These are phyloP conservation scores for Oreohelix idahoensis DNA, from an alignment of 1,140 invertebrate species.

Conservation along the genomic window DNA sequence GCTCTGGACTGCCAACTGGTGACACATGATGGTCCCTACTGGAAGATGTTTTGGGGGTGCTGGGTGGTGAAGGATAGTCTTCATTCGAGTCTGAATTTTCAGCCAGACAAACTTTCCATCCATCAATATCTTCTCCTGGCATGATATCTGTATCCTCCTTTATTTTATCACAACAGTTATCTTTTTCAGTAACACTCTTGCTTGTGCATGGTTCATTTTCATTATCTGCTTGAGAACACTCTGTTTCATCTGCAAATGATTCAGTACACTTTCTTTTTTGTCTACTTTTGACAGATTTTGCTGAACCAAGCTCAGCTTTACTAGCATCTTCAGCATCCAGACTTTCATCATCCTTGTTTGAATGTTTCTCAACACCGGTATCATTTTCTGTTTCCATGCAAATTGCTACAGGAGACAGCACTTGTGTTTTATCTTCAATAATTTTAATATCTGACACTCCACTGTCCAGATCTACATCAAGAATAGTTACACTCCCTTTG, in stretches of 20 bases:
- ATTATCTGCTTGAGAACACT: not conserved
- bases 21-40: not conserved
- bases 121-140: conserved; percentile 9
- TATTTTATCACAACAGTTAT: not conserved
- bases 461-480: not conserved
- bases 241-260: not conserved
- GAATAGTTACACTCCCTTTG: not conserved
- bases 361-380: not conserved
- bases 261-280: not conserved
- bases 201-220: not conserved
- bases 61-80: not conserved
- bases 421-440: not conserved
- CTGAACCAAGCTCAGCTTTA: not conserved
- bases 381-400: not conserved
- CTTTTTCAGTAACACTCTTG: not conserved
- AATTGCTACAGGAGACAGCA: not conserved
- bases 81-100: conserved; percentile 24
- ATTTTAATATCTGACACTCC: not conserved
- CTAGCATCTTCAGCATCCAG: not conserved
- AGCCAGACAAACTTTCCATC: conserved; percentile 20
- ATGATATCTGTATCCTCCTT: not conserved
- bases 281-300: not conserved
- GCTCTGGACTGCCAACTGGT: not conserved
- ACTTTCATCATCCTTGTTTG: not conserved
- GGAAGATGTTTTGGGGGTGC: not conserved